These are phyloP conservation scores for Archaeoteleia sp. DNA, from an alignment of 2,888 invertebrate genomes.

Conservation along the genomic window DNA sequence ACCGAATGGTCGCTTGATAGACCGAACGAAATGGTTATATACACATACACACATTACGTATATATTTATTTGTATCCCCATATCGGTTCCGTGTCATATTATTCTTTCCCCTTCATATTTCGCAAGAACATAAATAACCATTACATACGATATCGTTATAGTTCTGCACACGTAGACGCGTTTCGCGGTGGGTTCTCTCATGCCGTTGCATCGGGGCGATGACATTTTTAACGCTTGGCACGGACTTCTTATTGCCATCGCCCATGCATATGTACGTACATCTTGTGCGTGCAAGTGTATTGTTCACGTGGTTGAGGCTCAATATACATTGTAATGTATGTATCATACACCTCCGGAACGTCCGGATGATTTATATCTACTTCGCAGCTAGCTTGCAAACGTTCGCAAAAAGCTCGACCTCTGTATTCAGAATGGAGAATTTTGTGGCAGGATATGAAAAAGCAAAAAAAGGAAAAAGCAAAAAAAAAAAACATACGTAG, in stretches of 20 bases:
- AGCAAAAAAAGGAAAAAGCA: too few species aligned
- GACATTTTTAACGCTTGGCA: conserved; percentile 58
- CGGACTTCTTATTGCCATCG: conserved; percentile 60
- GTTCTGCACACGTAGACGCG: conserved; percentile 52
- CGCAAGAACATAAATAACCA: conserved; percentile 64
- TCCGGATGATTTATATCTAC: conserved; percentile 14
- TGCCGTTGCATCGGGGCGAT: conserved; percentile 29
- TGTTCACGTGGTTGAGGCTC: background rate
- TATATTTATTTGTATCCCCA: too few species aligned
- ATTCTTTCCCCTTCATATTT: conserved; percentile 32
- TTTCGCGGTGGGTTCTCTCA: conserved; percentile 9
- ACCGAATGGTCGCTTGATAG: too few species aligned
- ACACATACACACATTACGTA: conserved; percentile 2
- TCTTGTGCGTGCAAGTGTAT: background rate
- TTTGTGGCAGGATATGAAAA: background rate
- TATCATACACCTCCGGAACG: conserved; percentile 6
- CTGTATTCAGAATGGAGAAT: background rate
- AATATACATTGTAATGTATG: conserved; percentile 6
- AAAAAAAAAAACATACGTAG: background rate
- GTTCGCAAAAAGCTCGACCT: conserved; percentile 4
- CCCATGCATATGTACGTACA: conserved; percentile 4
- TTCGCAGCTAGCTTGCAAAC: conserved; percentile 12
- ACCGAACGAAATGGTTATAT: too few species aligned
- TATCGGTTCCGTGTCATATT: conserved; percentile 25
- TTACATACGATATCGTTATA: conserved; percentile 55